phyloP scores from a whole-genome alignment of 2,888 invertebrate genomes.

The Dysmachus trigonus region DNA sequence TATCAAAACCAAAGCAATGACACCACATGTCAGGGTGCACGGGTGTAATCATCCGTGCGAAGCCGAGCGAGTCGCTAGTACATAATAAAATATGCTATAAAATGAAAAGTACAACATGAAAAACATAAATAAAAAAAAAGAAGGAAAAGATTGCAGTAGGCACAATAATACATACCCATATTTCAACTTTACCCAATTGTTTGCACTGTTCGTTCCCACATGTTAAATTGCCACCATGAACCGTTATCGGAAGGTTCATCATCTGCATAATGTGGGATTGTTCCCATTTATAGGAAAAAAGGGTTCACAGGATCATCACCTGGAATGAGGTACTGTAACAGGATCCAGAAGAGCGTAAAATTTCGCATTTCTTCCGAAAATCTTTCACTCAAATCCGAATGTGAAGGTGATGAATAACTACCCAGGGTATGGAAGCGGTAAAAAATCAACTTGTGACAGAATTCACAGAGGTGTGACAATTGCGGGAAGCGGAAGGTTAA shows the following conservation, averaged over 20 bases:
- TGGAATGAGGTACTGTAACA: neutral
- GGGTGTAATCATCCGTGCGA: too few relatives aligned
- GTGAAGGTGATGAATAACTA: neutral
- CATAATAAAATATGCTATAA: too few relatives aligned
- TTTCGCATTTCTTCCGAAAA: neutral
- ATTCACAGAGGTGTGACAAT: neutral
- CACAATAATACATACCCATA: neutral
- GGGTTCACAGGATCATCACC: constrained; percentile 15
- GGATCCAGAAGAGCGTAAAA: neutral
- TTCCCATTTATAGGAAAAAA: neutral
- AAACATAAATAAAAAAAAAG: neutral
- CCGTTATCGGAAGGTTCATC: constrained; percentile 18
- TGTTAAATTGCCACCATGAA: constrained; percentile 1
- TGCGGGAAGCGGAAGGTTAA: neutral
- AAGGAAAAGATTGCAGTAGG: too few relatives aligned
- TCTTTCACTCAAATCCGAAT: neutral
- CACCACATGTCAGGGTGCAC: too few relatives aligned
- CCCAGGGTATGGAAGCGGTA: neutral
- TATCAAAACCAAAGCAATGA: too few relatives aligned
- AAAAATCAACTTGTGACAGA: constrained; percentile 14
- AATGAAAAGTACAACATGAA: neutral
- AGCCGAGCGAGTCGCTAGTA: too few relatives aligned
- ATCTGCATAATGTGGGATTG: constrained; percentile 11
- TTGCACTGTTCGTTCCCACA: neutral
- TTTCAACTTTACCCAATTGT: neutral